Base-by-base conservation (phyloP, 1,140 invertebrate genomes). In the Drosophila murphyi region DNA sequence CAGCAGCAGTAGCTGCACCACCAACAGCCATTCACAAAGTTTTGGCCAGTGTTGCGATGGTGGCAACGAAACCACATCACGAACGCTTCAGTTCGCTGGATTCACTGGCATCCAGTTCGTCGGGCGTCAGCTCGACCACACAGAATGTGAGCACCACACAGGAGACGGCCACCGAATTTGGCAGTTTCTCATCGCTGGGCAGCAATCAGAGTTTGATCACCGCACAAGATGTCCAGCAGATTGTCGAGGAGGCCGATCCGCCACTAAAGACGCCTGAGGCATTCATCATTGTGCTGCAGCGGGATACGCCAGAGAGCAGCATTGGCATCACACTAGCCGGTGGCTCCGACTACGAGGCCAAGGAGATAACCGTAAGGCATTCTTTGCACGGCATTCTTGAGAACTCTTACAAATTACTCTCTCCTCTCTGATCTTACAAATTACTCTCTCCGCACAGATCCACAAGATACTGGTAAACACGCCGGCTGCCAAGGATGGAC, bases 321-420 rank as follows among this genome's bases (percentile, higher is more conserved):
- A 95, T 98, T 45, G 97, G 97, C 10, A 96, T 98, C 50, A 97
- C 96, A 4, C 92, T 98, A 54, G 97, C 97, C 47, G 97, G 97
- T 48, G 97, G 97, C 4, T 95, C 95, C 4, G 97, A 98, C 89
- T 97, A 97, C 92, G 97, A 98, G 93, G 95, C 95, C 72, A 98
- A 98, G 93, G 96, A 98, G 93, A 97, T 98, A 54, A 98, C 97
- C 69, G 96, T 97, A 93, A 93, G 95, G 45, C 39, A 2, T 37
- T 5, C 0, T n/a, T 45, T 32, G 2, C 34, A 29, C 12, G 0
- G 0, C 4, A 50, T 0, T 8, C 0, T 8, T 7, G 3, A 5
- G 5, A 8, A 39, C 37, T 8, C 10, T 6, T 3, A n/a, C 3
- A 29, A 32, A 28, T 59, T 6, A 1, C 0, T n/a, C 5, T 7